A percentile compares a stretch with the other conserved stretches of the same genome.
Evolutionary conservation across 2,888 invertebrate genomes (phyloP).

Genomic region (Epirrita christyi): DNA sequence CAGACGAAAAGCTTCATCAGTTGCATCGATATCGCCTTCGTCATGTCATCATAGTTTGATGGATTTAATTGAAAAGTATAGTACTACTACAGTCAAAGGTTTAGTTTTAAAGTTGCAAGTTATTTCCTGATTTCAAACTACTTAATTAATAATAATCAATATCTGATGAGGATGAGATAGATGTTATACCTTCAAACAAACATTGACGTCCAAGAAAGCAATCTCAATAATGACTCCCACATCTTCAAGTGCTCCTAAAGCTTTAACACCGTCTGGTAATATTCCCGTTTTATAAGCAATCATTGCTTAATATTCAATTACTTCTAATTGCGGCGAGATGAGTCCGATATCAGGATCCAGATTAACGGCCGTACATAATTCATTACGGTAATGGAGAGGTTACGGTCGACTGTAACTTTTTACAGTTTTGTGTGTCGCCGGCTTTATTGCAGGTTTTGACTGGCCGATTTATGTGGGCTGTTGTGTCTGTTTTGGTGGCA

Average conservation of each 20-base stretch:
- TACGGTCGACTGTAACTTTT: conserved; percentile 64
- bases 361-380: conserved; percentile 68
- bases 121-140: too few relatives aligned
- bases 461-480: conserved; percentile 16
- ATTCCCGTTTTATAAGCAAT: conserved; percentile 71
- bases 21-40: too few relatives aligned
- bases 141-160: too few relatives aligned
- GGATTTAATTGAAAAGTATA: too few relatives aligned
- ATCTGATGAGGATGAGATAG: too few relatives aligned
- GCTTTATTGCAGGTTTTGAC: conserved; percentile 25
- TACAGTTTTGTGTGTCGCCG: conserved; percentile 38
- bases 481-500: conserved; percentile 10
- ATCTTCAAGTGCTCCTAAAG: conserved; percentile 14
- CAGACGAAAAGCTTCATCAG: too few relatives aligned
- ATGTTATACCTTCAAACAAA: background rate
- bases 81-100: too few relatives aligned
- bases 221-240: conserved; percentile 15
- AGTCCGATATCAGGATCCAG: conserved; percentile 57
- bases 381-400: conserved; percentile 77
- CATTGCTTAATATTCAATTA: conserved; percentile 78
- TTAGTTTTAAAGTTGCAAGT: too few relatives aligned
- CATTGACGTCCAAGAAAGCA: background rate
- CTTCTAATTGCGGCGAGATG: conserved; percentile 68
- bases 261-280: conserved; percentile 40
- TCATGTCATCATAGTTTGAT: too few relatives aligned